phyloP scores from a whole-genome alignment of 1,140 invertebrate genomes.

The Cepaea nemoralis region DNA sequence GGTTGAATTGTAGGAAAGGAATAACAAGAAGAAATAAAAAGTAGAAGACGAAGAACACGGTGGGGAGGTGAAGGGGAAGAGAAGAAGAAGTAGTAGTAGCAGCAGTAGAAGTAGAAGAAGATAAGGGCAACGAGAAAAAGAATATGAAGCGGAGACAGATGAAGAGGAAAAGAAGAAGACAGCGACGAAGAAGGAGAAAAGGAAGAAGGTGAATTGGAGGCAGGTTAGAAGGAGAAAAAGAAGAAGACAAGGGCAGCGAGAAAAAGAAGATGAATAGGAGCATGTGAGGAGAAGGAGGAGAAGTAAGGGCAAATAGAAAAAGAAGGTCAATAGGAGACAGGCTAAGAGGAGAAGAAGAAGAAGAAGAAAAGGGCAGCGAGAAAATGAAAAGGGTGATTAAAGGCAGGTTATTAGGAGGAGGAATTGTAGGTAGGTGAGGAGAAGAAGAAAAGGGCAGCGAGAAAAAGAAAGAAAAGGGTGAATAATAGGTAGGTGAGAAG shows the following conservation, averaged over 20 bases:
- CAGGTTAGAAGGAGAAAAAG: background rate
- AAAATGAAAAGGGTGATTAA: background rate
- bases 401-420: conserved; percentile 12
- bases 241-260: background rate
- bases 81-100: too few species aligned
- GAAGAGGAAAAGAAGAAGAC: background rate
- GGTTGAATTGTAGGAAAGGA: too few species aligned
- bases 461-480: background rate
- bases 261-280: background rate
- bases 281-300: background rate
- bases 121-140: too few species aligned
- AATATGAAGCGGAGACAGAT: too few species aligned
- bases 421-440: background rate
- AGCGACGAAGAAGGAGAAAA: conserved; percentile 7
- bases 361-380: background rate
- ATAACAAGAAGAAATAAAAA: too few species aligned
- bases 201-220: conserved; percentile 12
- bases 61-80: too few species aligned
- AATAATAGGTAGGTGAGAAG: background rate
- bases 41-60: too few species aligned
- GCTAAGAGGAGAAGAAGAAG: conserved; percentile 8
- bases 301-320: background rate
- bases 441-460: background rate
- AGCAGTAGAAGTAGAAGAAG: too few species aligned
- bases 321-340: background rate